A percentile compares a stretch with the other conserved stretches of the same genome.
These are phyloP conservation scores for Metopolophium dirhodum DNA, from an alignment of 1,140 invertebrate species.

Conservation along the genomic window DNA sequence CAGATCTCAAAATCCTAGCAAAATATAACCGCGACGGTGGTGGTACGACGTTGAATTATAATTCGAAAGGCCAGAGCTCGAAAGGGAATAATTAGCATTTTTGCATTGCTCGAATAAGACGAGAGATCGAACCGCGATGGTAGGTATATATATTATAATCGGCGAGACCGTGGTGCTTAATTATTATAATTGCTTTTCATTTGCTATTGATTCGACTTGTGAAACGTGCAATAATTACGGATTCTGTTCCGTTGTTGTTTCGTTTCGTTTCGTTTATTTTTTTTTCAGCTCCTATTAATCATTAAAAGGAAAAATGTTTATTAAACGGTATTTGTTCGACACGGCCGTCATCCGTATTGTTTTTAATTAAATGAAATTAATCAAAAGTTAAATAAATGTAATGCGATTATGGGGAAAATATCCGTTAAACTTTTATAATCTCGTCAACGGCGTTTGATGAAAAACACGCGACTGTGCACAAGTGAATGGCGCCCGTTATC, in stretches of 20 bases:
- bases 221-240: not conserved
- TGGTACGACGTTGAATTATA: not conserved
- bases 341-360: not conserved
- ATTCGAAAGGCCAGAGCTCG: not conserved
- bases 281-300: not conserved
- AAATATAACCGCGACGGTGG: not conserved
- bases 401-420: not conserved
- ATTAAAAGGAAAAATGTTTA: not conserved
- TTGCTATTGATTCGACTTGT: not conserved
- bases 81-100: not conserved
- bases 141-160: not conserved
- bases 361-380: not conserved
- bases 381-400: not conserved
- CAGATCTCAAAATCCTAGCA: not conserved
- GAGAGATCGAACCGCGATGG: not conserved
- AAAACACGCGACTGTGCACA: not conserved
- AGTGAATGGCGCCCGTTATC: not conserved
- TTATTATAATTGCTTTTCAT: constrained; percentile 6
- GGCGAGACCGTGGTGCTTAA: not conserved
- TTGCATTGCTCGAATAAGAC: not conserved
- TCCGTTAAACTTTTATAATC: not conserved
- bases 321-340: not conserved
- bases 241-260: not conserved
- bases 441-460: not conserved
- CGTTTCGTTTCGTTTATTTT: not conserved